These are phyloP conservation scores for Clanis bilineata DNA, from an alignment of 2,888 invertebrate species.

Conservation along the genomic window DNA sequence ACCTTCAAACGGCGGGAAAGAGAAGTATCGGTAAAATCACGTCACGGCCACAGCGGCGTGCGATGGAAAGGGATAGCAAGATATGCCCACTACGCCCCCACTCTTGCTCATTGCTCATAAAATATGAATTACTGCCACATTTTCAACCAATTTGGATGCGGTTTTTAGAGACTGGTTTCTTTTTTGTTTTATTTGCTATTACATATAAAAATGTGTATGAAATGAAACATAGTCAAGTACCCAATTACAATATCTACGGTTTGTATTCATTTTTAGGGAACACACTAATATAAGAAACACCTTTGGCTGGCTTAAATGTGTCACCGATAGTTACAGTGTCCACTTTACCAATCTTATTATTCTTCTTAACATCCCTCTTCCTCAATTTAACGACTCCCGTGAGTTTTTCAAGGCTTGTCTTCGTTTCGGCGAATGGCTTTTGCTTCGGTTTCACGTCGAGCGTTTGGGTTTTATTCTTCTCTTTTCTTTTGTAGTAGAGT, in stretches of 20 bases:
- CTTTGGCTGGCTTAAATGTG: constrained; percentile 65
- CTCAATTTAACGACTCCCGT: constrained; percentile 31
- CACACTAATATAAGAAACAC: constrained; percentile 67
- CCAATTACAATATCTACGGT: constrained; percentile 40
- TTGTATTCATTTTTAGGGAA: constrained; percentile 61
- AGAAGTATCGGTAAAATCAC: too few species aligned
- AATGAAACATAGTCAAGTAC: too few species aligned
- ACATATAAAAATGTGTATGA: too few species aligned
- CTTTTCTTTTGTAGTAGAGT: constrained; percentile 86
- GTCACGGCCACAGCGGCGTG: too few species aligned
- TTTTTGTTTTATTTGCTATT: too few species aligned
- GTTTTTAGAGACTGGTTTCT: too few species aligned
- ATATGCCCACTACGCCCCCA: too few species aligned
- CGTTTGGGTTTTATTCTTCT: constrained; percentile 57
- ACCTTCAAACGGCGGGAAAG: too few species aligned
- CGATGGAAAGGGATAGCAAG: too few species aligned
- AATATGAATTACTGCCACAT: too few species aligned
- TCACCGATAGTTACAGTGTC: constrained; percentile 73
- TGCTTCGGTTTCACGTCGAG: constrained; percentile 47
- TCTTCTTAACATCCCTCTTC: constrained; percentile 29
- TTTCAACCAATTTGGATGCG: too few species aligned
- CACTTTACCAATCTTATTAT: constrained; percentile 18
- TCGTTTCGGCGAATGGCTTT: constrained; percentile 38
- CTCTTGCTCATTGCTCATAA: too few species aligned
- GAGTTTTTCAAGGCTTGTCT: constrained; percentile 36